Evolutionary conservation across 2,888 invertebrate genomes (phyloP).

Genomic region (Flexamia atlantica): DNA sequence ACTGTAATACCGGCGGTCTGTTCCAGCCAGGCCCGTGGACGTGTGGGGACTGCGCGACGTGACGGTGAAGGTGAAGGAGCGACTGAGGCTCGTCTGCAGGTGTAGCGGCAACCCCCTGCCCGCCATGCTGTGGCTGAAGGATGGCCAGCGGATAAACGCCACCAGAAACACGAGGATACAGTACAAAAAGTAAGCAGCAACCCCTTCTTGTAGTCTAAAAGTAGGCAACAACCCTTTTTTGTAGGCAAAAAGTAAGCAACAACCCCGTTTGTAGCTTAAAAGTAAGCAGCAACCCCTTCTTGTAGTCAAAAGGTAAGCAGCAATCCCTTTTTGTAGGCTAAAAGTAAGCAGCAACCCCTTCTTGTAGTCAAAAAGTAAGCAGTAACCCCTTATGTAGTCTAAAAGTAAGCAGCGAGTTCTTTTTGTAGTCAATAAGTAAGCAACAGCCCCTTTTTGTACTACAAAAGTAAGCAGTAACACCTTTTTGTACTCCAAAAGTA

Average conservation of each 20-base stretch:
- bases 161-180: slow-evolving; percentile 80
- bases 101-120: slow-evolving; percentile 89
- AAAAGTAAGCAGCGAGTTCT: too few relatives aligned
- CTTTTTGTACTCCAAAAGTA: too few relatives aligned
- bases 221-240: too few relatives aligned
- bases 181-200: slow-evolving; percentile 78
- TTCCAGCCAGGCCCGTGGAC: slow-evolving; percentile 70
- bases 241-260: too few relatives aligned
- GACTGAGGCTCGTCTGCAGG: slow-evolving; percentile 83
- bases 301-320: too few relatives aligned
- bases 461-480: too few relatives aligned
- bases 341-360: neutral
- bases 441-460: too few relatives aligned
- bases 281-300: slow-evolving; percentile 74
- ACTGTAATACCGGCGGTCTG: slow-evolving; percentile 53
- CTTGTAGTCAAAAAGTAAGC: too few relatives aligned
- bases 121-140: slow-evolving; percentile 89
- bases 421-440: too few relatives aligned
- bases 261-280: slow-evolving; percentile 73
- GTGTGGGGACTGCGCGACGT: slow-evolving; percentile 70
- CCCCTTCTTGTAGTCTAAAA: too few relatives aligned
- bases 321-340: too few relatives aligned
- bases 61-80: slow-evolving; percentile 68
- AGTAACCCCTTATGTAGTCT: too few relatives aligned
- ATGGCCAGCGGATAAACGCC: slow-evolving; percentile 82